These are phyloP conservation scores for Euplagia quadripunctaria DNA, from an alignment of 2,888 invertebrate genomes.

Conservation along the genomic window DNA sequence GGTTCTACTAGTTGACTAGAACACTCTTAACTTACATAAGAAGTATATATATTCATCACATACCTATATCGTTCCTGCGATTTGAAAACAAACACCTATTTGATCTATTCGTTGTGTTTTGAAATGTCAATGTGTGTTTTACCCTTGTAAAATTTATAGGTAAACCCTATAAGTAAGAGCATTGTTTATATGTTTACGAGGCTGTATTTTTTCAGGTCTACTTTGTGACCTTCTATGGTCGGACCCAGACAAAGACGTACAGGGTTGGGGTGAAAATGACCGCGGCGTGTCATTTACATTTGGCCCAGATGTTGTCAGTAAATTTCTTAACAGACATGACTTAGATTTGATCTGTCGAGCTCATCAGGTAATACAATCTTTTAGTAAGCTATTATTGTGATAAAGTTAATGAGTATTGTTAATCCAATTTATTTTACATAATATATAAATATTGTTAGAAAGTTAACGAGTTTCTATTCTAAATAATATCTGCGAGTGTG, in stretches of 20 bases:
- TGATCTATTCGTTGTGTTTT: too few species aligned
- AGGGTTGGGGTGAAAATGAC: slow-evolving; percentile 99
- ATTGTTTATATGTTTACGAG: neutral
- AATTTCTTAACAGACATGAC: slow-evolving; percentile 98
- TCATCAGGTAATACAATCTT: slow-evolving; percentile 91
- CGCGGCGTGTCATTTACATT: slow-evolving; percentile 99
- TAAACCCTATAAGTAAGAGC: neutral
- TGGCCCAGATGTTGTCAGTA: slow-evolving; percentile 98
- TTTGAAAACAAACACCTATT: too few species aligned
- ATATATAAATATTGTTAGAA: neutral
- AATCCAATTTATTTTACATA: neutral
- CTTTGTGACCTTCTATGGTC: slow-evolving; percentile 99
- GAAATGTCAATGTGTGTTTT: too few species aligned
- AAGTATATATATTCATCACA: too few species aligned
- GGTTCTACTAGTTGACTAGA: too few species aligned
- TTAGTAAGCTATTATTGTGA: neutral
- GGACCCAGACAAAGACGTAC: slow-evolving; percentile 97
- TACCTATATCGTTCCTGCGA: too few species aligned
- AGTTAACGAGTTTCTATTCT: slow-evolving; percentile 5
- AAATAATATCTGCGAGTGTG: slow-evolving; percentile 8
- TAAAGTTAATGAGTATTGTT: neutral
- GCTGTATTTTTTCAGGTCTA: slow-evolving; percentile 88
- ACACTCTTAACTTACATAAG: too few species aligned
- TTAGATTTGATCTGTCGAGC: slow-evolving; percentile 99
- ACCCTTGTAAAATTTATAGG: too few species aligned